Evolutionary conservation across 2,797 vertebrate species (phyloP), one percentile per base, ranked within the genome.

Genomic region (Neoniphon sammara): DNA sequence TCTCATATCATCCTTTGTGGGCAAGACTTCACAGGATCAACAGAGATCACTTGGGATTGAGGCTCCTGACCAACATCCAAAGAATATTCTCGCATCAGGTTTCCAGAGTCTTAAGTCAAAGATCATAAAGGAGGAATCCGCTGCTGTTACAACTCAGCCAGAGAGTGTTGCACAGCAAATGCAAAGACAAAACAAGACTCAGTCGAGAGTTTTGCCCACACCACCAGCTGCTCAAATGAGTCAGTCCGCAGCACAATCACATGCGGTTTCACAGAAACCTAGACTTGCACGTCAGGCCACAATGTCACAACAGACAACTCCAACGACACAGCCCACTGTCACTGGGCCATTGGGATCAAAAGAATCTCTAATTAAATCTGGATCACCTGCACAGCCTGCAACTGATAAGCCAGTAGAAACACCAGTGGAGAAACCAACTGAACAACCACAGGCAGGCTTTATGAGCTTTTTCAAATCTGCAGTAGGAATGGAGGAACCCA

Each of bases 391-490:
- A 64, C 78, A 82, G 42, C 18, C 91, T 75, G 71, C 83, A 79
- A 73, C 88, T 77, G 70, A 90, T 60, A 88, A 84, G 66, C 34
- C 81, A 34, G 65, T 77, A 30, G 91, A 78, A 71, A 92, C 84
- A 85, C 77, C 85, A 31, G 20, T 20, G 64, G 78, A 85, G 47
- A 89, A 80, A 65, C 4, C 79, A 67, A 36, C 90, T 77, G 94
- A 90, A 80, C 95, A 94, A 85, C 85, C 91, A 68, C 94, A 96
- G 12, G 44, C 88, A 66, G 91, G 96, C 39, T 94, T 97, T 80
- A 93, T 97, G 84, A 94, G 90, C 80, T 94, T 98, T 86, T 95
- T 99, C 39, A 98, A 96, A 92, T 93, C 91, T 6, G 94, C 96
- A 70, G 93, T 95, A 42, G 89, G 89, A 69, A 91, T 93, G 36